Base-by-base conservation (phyloP, 2,888 invertebrate species). In the Hololepta plana region DNA sequence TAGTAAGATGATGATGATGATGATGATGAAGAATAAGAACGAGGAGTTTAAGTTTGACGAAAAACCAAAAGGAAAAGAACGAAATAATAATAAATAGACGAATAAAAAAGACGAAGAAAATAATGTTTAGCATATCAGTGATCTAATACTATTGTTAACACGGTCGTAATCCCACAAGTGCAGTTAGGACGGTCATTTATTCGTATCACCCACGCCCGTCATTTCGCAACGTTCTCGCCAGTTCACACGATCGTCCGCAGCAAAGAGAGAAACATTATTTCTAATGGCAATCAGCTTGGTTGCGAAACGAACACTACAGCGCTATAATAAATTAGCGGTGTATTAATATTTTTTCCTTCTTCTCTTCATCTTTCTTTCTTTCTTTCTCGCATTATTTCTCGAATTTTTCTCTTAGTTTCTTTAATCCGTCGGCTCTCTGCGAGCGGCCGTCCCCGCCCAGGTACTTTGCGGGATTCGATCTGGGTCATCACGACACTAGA, bases 401-500 rank as follows among this genome's bases (percentile, higher is more conserved):
- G n/a, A n/a, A n/a, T n/a, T n/a, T n/a, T n/a, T n/a, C n/a, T n/a
- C n/a, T n/a, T n/a, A n/a, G n/a, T n/a, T n/a, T n/a, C n/a, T n/a
- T n/a, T n/a, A n/a, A n/a, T n/a, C n/a, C n/a, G 28, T 23, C 23
- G 24, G 20, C 28, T 31, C 28, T n/a, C n/a, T 31, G 34, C 32
- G 32, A 32, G 27, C 34, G 30, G 7, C 20, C n/a, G n/a, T 12
- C 28, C 30, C 34, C 32, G 34, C 32, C 34, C 34, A 34, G 19
- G 31, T 29, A 33, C 33, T 33, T 33, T 32, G 33, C 24, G 26
- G 26, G 27, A 29, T 34, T 24, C 32, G 28, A 34, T 32, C 34
- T 34, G 32, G 34, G 34, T 34, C 34, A 34, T 34, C 34, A 32
- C 32, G 33, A 33, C 32, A 32, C 30, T 32, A 34, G 31, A 33